A percentile compares a stretch with the other conserved stretches of the same genome.
phyloP scores from a whole-genome alignment of 2,113 vertebrate species.

The Mormoops blainvillei region DNA sequence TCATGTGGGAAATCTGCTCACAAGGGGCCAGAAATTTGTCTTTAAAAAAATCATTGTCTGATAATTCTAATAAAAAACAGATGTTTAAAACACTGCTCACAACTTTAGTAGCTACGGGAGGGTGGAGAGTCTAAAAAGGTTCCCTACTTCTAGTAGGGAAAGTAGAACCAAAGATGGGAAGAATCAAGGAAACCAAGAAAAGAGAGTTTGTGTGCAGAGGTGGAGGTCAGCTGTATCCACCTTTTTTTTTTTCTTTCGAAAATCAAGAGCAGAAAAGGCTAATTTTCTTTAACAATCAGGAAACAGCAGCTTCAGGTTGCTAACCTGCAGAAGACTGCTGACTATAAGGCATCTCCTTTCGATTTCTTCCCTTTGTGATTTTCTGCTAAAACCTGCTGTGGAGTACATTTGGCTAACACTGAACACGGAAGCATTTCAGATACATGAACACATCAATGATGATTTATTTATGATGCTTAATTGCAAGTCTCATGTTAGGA shows the following conservation, averaged over 20 bases:
- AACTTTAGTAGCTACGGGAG: background rate
- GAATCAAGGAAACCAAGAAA: background rate
- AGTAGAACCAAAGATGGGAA: background rate
- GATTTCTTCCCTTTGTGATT: background rate
- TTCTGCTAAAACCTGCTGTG: background rate
- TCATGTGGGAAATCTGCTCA: background rate
- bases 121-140: background rate
- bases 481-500: too few species aligned
- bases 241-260: background rate
- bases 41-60: background rate
- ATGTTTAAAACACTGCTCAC: background rate
- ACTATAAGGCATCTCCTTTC: accelerated
- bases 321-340: background rate
- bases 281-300: background rate
- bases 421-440: background rate
- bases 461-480: background rate
- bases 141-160: background rate
- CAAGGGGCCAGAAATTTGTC: background rate
- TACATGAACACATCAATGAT: background rate
- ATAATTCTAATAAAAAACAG: background rate
- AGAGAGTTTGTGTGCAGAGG: background rate
- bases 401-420: background rate
- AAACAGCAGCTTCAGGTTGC: background rate
- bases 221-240: background rate
- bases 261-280: background rate